A percentile compares a stretch with the other conserved stretches of the same genome.
These are phyloP conservation scores for Drosophila percnosoma DNA, from an alignment of 2,888 invertebrate genomes.

Conservation along the genomic window DNA sequence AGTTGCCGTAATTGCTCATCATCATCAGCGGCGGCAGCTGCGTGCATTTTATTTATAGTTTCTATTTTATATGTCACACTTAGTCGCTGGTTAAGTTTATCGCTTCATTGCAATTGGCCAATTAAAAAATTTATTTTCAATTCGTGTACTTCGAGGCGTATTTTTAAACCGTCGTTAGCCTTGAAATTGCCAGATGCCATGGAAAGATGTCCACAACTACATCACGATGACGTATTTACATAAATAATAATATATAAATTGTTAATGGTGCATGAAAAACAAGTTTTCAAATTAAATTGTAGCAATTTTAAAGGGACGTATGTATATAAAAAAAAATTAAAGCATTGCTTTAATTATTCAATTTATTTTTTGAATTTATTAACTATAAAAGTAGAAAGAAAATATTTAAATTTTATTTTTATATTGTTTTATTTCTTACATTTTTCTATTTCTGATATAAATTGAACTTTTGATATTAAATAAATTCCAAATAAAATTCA, in stretches of 20 bases:
- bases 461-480: not conserved
- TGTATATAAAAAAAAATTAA: not conserved
- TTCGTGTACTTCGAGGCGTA: conserved; percentile 41
- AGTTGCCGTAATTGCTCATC: conserved; percentile 71
- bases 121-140: conserved; percentile 61
- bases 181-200: conserved; percentile 42
- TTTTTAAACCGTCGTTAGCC: conserved; percentile 52
- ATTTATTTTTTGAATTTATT: not conserved
- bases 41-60: conserved; percentile 54
- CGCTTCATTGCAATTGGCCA: conserved; percentile 67
- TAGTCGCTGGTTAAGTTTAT: conserved; percentile 46
- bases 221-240: conserved; percentile 26
- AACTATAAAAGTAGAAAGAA: not conserved
- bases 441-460: too few species aligned
- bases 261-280: not conserved
- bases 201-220: conserved; percentile 4
- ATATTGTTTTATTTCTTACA: not conserved
- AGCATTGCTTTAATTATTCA: too few species aligned
- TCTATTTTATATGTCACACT: conserved; percentile 41
- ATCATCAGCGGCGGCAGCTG: conserved; percentile 38
- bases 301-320: conserved; percentile 1
- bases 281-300: not conserved
- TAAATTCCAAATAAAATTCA: not conserved
- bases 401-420: too few species aligned
- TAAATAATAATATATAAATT: conserved; percentile 6